Evolutionary conservation across 2,113 vertebrate species (phyloP).

Genomic region (Saccopteryx bilineata): DNA sequence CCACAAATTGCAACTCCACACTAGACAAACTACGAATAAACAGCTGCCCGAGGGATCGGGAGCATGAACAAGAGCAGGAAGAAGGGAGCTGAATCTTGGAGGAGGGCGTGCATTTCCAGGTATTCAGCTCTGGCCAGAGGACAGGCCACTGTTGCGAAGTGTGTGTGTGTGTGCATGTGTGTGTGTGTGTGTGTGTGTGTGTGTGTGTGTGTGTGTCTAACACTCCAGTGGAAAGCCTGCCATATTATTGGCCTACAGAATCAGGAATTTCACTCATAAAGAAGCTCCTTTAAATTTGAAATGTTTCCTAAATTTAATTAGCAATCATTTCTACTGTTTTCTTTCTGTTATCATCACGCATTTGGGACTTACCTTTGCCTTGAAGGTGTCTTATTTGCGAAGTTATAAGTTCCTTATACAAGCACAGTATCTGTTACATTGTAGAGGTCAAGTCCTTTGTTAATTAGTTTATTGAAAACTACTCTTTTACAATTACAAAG

Average conservation of each 20-base stretch:
- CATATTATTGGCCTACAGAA: neutral
- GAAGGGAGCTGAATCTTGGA: neutral
- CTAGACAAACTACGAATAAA: neutral
- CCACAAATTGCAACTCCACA: neutral
- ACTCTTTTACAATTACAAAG: neutral
- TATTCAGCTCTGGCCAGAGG: neutral
- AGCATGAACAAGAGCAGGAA: neutral
- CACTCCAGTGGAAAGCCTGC: neutral
- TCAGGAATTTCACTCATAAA: neutral
- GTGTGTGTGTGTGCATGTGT: neutral
- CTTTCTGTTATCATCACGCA: neutral
- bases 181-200: neutral
- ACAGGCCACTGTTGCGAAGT: neutral
- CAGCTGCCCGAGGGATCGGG: neutral
- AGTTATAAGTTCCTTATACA: neutral
- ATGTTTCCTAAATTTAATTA: neutral
- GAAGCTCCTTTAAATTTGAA: neutral
- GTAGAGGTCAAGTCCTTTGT: neutral
- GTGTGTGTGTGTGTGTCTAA: neutral
- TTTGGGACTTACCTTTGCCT: neutral
- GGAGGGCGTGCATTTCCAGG: neutral
- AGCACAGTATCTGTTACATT: neutral
- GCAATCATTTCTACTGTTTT: neutral
- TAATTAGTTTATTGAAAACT: slow-evolving; percentile 41
- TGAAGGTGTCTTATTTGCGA: neutral